Evolutionary conservation across 2,888 invertebrate genomes (phyloP).

Genomic region (Clistopyga incitator): DNA sequence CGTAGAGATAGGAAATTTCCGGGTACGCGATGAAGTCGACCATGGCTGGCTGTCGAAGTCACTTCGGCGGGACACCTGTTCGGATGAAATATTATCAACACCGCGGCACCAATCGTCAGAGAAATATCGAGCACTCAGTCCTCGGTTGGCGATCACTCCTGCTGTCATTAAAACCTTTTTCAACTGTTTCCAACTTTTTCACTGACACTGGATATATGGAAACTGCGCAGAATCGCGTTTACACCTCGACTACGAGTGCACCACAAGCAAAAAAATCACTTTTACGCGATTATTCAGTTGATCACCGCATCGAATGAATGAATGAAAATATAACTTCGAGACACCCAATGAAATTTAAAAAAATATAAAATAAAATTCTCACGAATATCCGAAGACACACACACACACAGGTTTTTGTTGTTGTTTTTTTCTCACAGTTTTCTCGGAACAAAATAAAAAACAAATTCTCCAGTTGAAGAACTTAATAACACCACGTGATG

Average conservation of each 20-base stretch:
- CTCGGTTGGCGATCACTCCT: constrained; percentile 1
- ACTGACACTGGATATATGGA: constrained; percentile 7
- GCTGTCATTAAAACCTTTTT: constrained; percentile 13
- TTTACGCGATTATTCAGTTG: constrained; percentile 19
- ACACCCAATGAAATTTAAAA: constrained; percentile 14
- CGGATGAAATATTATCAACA: constrained; percentile 40
- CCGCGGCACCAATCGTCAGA: background rate
- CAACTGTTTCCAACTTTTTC: constrained; percentile 15
- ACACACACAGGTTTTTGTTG: background rate
- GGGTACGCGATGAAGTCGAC: constrained; percentile 81
- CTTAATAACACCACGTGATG: constrained; percentile 46
- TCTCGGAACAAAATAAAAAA: constrained; percentile 27
- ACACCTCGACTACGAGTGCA: constrained; percentile 39
- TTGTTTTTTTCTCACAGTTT: constrained; percentile 27
- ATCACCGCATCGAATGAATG: constrained; percentile 28
- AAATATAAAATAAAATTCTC: constrained; percentile 33
- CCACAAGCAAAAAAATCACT: constrained; percentile 42
- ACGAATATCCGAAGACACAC: constrained; percentile 24
- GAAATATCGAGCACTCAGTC: constrained; percentile 3
- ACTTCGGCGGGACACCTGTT: constrained; percentile 48
- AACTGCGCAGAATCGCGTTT: constrained; percentile 67
- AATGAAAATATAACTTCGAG: constrained; percentile 16
- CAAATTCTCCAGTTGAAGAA: constrained; percentile 6
- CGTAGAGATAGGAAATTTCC: constrained; percentile 81
- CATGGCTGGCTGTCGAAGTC: constrained; percentile 73